These are phyloP conservation scores for Caloenas nicobarica DNA, from an alignment of 2,113 vertebrate species.

Conservation along the genomic window DNA sequence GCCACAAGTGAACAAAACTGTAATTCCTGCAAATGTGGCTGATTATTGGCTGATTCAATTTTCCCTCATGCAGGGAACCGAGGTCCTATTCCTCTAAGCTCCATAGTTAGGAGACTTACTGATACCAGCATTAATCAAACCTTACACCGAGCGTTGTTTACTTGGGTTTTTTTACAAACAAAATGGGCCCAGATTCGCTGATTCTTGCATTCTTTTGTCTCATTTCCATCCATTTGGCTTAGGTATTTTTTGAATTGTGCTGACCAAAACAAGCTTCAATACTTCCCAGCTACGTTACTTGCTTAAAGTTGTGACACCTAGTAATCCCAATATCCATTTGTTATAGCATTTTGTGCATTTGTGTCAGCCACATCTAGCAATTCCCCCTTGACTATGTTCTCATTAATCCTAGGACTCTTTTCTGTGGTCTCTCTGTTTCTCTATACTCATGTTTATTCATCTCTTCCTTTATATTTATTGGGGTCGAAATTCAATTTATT, in stretches of 20 bases:
- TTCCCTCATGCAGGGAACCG: not conserved
- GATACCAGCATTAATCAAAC: not conserved
- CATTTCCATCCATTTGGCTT: not conserved
- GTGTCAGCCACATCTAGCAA: not conserved
- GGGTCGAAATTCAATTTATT: not conserved
- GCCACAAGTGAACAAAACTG: not conserved
- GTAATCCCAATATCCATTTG: constrained; percentile 29
- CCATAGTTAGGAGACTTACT: not conserved
- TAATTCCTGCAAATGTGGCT: not conserved
- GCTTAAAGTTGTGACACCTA: constrained; percentile 4
- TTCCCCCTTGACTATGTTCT: not conserved
- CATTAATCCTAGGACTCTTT: not conserved
- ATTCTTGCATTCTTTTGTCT: not conserved
- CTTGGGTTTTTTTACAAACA: not conserved
- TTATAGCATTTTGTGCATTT: not conserved
- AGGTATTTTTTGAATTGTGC: not conserved
- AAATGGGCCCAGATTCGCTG: not conserved
- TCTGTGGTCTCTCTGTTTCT: not conserved
- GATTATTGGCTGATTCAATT: not conserved
- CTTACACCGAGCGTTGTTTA: not conserved
- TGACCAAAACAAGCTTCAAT: not conserved
- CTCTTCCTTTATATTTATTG: not conserved
- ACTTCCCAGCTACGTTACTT: not conserved
- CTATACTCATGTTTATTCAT: constrained; percentile 46
- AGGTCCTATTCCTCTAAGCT: not conserved